Base-by-base conservation (phyloP, 1,140 invertebrate genomes). In the Megalopta genalis region DNA sequence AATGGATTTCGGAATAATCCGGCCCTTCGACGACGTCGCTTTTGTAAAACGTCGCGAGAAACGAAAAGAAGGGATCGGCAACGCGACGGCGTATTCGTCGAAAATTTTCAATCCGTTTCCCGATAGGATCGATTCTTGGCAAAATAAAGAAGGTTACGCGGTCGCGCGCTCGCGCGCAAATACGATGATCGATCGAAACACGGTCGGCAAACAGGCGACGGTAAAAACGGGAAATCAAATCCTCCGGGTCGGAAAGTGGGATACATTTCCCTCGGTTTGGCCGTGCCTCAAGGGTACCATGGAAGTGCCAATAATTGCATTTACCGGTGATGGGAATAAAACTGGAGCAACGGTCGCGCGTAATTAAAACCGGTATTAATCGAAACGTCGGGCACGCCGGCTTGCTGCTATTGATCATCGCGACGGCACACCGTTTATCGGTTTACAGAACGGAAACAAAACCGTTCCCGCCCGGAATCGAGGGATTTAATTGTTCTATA, bases 321-420 rank as follows among this genome's bases (percentile, higher is more conserved):
- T 78, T 72, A 64, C 69, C 9, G 32, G 59, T 63, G 16, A 54
- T 23, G n/a, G 39, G 57, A n/a, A 63, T 64, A 64, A 54, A 65
- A 65, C 46, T 64, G 52, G 68, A 72, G 25, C 69, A 52, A 62
- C 69, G 76, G 49, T 72, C 21, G 46, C 32, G 60, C 25, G 76
- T 72, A 78, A 78, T 78, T 78, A 78, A 78, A 78, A 72, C 21
- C 32, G 27, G 60, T 64, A 71, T 78, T 78, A 78, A 78, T 72
- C 68, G 76, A 72, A 78, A 78, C 68, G 68, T 72, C 76, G 63
- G 59, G 67, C 23, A 42, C 12, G n/a, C 49, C 46, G 49, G 25
- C 8, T 59, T 64, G 67, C 42, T 72, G 67, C 42, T 72, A 65
- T 78, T 72, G 68, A 78, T 78, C 68, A 72, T 52, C 59, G 18